These are phyloP conservation scores for Excalfactoria chinensis DNA, from an alignment of 2,113 vertebrate species.

Conservation along the genomic window DNA sequence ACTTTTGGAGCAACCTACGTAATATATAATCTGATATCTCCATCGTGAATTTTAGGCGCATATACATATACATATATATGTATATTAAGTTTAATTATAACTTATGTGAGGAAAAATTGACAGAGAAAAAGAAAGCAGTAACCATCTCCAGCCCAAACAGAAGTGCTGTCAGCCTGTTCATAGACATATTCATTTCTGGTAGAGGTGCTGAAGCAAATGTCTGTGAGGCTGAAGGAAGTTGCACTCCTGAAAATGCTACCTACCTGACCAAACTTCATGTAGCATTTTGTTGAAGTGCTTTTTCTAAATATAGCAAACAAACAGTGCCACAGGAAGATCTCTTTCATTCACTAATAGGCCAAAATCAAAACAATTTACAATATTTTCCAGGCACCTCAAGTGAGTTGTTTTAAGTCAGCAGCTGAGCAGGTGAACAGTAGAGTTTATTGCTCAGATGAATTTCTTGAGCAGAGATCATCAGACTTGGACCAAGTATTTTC, in stretches of 20 bases:
- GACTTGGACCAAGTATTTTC: conserved; percentile 20
- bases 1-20: too few species aligned
- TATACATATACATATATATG: not conserved
- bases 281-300: not conserved
- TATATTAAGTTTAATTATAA: not conserved
- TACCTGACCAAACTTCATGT: not conserved
- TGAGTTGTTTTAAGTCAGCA: not conserved
- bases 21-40: not conserved
- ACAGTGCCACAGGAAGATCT: not conserved
- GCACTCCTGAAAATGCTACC: not conserved
- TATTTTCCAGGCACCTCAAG: not conserved
- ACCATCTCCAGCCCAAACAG: not conserved
- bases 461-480: conserved; percentile 8
- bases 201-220: not conserved
- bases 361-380: not conserved
- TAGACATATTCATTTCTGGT: not conserved
- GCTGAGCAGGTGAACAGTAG: not conserved
- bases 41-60: conserved; percentile 26
- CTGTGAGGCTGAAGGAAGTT: not conserved
- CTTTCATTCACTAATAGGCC: not conserved
- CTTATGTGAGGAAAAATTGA: not conserved
- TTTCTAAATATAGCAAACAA: not conserved
- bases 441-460: conserved; percentile 3
- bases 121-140: not conserved
- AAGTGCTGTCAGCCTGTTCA: not conserved